A percentile compares a stretch with the other conserved stretches of the same genome.
These are phyloP conservation scores for Prenolepis imparis DNA, from an alignment of 2,888 invertebrate species.

Conservation along the genomic window DNA sequence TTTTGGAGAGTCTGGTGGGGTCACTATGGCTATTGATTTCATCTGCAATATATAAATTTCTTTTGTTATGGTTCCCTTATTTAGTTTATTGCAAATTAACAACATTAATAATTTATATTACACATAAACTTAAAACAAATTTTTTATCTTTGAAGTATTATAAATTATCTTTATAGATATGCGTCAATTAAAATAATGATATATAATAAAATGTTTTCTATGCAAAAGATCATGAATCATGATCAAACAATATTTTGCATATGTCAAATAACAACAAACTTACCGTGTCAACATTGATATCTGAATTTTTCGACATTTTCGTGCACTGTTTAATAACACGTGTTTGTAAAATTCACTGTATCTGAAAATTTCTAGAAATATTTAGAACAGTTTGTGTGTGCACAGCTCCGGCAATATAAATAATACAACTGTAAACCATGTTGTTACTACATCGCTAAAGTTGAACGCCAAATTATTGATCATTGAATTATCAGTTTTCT, in stretches of 20 bases:
- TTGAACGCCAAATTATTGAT: background rate
- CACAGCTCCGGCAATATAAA: background rate
- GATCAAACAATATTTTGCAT: background rate
- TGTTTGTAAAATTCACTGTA: constrained; percentile 50
- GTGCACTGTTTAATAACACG: constrained; percentile 33
- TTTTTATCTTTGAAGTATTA: background rate
- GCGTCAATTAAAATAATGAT: background rate
- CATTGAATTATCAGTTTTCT: constrained; percentile 27
- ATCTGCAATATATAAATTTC: constrained; percentile 60
- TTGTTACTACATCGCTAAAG: background rate
- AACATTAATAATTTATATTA: background rate
- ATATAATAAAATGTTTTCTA: background rate
- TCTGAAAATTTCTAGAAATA: constrained; percentile 73
- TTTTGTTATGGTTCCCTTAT: background rate
- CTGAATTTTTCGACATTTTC: constrained; percentile 71
- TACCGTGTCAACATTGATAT: constrained; percentile 64
- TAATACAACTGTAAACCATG: constrained; percentile 38
- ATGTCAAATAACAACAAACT: constrained; percentile 40
- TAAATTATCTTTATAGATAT: background rate
- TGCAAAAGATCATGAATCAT: background rate
- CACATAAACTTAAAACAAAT: background rate
- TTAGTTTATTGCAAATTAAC: background rate
- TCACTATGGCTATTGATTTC: constrained; percentile 65
- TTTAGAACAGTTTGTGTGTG: constrained; percentile 7
- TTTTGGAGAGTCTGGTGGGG: constrained; percentile 79